Base-by-base conservation (phyloP, 1,140 invertebrate species). In the Anastrepha ludens region DNA sequence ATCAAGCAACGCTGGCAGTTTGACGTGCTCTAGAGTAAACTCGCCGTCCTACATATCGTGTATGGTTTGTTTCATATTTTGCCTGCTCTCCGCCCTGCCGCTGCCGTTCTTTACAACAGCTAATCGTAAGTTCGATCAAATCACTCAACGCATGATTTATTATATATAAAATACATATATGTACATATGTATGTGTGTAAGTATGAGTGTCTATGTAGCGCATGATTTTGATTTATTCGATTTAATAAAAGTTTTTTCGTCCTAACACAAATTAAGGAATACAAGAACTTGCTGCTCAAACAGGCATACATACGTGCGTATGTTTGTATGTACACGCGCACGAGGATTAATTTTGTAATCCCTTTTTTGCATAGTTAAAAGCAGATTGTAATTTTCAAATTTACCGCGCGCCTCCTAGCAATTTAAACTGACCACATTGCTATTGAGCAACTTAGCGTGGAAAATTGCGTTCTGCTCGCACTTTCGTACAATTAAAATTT, bases 91-190 rank as follows among this genome's bases (percentile, higher is more conserved):
- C 20, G 85, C 50, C 2, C 58, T 64, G 59, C 58, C 85, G 44
- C 9, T 62, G 58, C 85, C 85, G 59, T 86, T 86, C 85, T 60
- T 86, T 58, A 64, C 85, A 64, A 86, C 55, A 60, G 85, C 85
- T 47, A 86, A 86, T 64, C 85, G 85, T 86, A 86, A 86, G 85
- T 60, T 64, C 60, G 44, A 81, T 81, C 74, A 29, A 81, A 81
- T 81, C 74, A 11, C 44, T 81, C 74, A 81, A 86, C 47, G 20
- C 20, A 17, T 15, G 50, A 62, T 44, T 86, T 86, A 62, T 86
- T 86, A 62, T 58, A 86, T 86, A 62, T 86, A 39, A 81, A 81
- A 81, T 81, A 81, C 17, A 20, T 58, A 47, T 55, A 55, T 55
- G 50, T 55, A 55, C 50, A 55, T 55, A 58, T 58, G 7, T 58